Evolutionary conservation across 2,888 invertebrate genomes (phyloP), one percentile per base, ranked within the genome.

Genomic region (Pyrrhosoma nymphula): DNA sequence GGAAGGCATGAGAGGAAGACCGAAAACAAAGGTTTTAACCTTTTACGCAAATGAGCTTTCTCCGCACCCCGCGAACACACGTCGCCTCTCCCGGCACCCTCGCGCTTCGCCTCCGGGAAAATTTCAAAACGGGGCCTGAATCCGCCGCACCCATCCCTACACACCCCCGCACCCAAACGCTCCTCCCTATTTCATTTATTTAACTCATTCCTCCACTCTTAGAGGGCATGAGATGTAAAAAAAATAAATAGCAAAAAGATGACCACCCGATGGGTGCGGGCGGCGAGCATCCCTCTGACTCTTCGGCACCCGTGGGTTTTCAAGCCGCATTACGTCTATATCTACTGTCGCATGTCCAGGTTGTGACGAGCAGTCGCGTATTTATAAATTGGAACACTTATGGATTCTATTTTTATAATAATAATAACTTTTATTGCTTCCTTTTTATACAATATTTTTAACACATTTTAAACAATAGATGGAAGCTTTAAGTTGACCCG

Each of bases 21-120:
- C 18, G 20, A 35, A 60, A 60, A 69, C 39, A 93, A 75, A 93
- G 75, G 69, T 69, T 93, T 93, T 69, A 69, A 35, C 55, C 39
- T 93, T 47, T 93, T 93, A 93, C 75, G 93, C 75, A 93, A 93
- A 93, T 93, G 63, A 93, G 69, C 93, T 75, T 82, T 60, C 93
- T 35, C 93, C 47, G 18, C 35, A 20, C 60, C 63, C 35, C 60
- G 30, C 39, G n/a, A 39, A 56, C 30, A 39, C 82, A 26, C 89
- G 3, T n/a, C 16, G 18, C 69, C 63, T 63, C n/a, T 30, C 12
- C 30, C 20, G 55, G 39, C 60, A n/a, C 39, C 91, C 35, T 26
- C n/a, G 26, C 63, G 47, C 69, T 47, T 12, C 69, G 23, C 93
- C 69, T 82, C 82, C 69, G 93, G 47, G 47, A 69, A 23, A 93